Conservation (phyloP, 2,113 vertebrate species). For the Misgurnus mizolepis region DNA sequence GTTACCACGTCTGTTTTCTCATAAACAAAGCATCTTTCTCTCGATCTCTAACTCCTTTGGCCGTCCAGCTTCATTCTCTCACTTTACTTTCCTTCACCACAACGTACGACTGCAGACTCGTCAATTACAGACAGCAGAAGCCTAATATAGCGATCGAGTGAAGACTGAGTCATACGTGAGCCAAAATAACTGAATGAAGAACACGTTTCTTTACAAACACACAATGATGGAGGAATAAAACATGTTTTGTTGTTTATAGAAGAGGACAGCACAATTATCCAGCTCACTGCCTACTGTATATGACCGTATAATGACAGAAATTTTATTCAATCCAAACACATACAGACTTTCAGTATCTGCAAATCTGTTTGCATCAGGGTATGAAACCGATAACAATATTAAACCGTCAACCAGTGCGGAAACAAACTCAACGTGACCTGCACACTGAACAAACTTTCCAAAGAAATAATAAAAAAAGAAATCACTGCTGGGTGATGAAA, state of each 20-base stretch:
- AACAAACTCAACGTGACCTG: no score
- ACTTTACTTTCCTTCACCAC: neutral
- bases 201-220: neutral
- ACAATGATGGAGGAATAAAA: neutral
- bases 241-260: neutral
- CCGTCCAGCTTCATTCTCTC: neutral
- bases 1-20: neutral
- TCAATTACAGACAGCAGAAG: neutral
- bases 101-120: neutral
- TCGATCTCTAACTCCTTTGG: neutral
- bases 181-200: slow-evolving; percentile 1
- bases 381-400: no score
- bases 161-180: slow-evolving; percentile 13
- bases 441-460: no score
- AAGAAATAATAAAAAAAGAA: no score
- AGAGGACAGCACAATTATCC: neutral
- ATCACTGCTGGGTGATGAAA: no score
- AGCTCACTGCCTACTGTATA: neutral
- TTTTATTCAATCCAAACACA: neutral
- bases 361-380: no score
- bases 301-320: neutral
- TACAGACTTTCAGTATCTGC: neutral
- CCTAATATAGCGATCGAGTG: neutral
- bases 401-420: no score
- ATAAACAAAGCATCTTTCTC: slow-evolving; percentile 25